These are phyloP conservation scores for Forbesichthys agassizii DNA, from an alignment of 2,113 vertebrate genomes.

Conservation along the genomic window DNA sequence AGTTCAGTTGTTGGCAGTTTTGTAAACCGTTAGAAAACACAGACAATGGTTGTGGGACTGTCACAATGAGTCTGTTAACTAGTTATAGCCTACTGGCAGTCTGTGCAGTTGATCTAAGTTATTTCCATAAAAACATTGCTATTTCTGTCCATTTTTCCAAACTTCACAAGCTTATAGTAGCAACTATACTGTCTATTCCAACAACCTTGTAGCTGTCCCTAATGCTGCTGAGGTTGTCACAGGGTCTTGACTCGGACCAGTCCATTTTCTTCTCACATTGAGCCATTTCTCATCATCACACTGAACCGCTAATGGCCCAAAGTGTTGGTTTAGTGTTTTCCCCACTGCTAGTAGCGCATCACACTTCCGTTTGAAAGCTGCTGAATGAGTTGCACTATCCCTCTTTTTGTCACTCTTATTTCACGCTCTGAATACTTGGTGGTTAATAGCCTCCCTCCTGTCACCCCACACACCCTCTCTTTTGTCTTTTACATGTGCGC, in stretches of 20 bases:
- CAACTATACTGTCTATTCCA: neutral
- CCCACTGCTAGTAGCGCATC: slow-evolving; percentile 62
- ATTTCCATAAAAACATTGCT: too few relatives aligned
- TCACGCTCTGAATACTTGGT: slow-evolving; percentile 79
- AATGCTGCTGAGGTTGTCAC: neutral
- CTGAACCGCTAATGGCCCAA: slow-evolving; percentile 48
- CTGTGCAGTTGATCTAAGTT: too few relatives aligned
- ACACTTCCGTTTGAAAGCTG: slow-evolving; percentile 66
- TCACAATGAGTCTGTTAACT: too few relatives aligned
- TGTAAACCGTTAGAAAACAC: too few relatives aligned
- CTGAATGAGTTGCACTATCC: slow-evolving; percentile 72
- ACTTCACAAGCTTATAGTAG: too few relatives aligned
- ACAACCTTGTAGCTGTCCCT: neutral
- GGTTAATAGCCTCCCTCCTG: slow-evolving; percentile 74
- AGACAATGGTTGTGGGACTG: too few relatives aligned
- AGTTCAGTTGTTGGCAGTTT: too few relatives aligned
- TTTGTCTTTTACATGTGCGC: neutral
- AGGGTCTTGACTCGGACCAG: neutral
- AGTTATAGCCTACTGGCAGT: too few relatives aligned
- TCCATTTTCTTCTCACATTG: slow-evolving; percentile 32
- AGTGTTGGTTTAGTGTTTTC: slow-evolving; percentile 53
- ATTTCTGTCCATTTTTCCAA: too few relatives aligned
- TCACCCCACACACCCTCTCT: slow-evolving; percentile 58
- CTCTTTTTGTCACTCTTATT: slow-evolving; percentile 78
- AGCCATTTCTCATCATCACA: slow-evolving; percentile 32